These are phyloP conservation scores for Sympetrum striolatum DNA, from an alignment of 2,888 invertebrate genomes.

Conservation along the genomic window DNA sequence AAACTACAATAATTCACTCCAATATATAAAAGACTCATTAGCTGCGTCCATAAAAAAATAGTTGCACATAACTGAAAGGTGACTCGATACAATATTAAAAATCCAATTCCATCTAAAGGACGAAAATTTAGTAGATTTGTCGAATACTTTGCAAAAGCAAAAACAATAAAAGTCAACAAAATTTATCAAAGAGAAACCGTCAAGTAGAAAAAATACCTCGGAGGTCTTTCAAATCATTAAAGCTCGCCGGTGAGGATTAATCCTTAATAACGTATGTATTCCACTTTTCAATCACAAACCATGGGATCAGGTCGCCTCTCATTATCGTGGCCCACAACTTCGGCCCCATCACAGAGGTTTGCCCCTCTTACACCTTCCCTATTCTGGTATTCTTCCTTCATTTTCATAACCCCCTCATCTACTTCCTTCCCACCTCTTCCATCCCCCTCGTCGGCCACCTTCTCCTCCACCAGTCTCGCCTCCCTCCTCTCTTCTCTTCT, in stretches of 20 bases:
- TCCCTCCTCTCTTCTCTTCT: not conserved
- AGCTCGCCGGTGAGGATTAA: slow-evolving; percentile 30
- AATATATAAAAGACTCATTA: slow-evolving; percentile 11
- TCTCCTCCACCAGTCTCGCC: not conserved
- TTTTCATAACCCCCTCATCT: not conserved
- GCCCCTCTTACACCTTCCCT: slow-evolving; percentile 6
- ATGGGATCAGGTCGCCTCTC: slow-evolving; percentile 36
- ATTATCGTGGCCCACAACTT: not conserved
- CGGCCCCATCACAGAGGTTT: not conserved
- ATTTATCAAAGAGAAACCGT: not conserved
- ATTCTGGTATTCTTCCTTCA: slow-evolving; percentile 11
- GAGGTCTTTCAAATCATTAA: slow-evolving; percentile 38
- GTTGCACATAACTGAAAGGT: slow-evolving; percentile 21
- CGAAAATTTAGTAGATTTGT: slow-evolving; percentile 11
- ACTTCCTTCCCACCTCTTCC: not conserved
- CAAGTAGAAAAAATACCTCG: slow-evolving; percentile 29
- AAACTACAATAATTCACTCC: slow-evolving; percentile 23
- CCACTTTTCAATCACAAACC: slow-evolving; percentile 37
- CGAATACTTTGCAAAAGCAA: slow-evolving; percentile 1
- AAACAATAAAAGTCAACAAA: not conserved
- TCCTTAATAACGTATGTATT: slow-evolving; percentile 31
- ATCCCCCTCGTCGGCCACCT: not conserved
- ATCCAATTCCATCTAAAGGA: slow-evolving; percentile 1
- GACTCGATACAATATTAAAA: not conserved
- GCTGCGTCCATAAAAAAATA: slow-evolving; percentile 19